Percentiles rank a stretch among this genome's conserved stretches.
Conservation (phyloP, 2,888 invertebrate genomes). For the Lymantria monacha region DNA sequence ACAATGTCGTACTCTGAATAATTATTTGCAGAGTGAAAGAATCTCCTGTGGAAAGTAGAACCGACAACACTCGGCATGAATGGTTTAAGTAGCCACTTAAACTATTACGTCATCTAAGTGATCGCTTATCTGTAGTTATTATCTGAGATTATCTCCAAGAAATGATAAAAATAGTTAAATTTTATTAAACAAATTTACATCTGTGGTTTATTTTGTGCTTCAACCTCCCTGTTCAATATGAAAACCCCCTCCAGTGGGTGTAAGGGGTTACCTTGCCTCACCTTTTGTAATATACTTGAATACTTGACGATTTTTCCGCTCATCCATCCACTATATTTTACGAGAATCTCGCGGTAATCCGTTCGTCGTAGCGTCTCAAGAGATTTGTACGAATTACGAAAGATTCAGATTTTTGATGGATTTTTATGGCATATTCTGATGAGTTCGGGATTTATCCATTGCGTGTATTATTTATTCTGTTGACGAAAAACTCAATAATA, state of each 20-base stretch:
- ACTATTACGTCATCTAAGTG: no score
- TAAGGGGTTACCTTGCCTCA: slow-evolving; percentile 36
- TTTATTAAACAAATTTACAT: slow-evolving; percentile 7
- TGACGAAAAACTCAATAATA: no score
- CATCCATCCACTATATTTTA: slow-evolving; percentile 30
- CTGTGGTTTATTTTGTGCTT: slow-evolving; percentile 21
- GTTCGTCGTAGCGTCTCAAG: slow-evolving; percentile 24
- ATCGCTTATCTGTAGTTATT: background rate
- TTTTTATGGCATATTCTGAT: background rate
- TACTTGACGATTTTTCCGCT: slow-evolving; percentile 38
- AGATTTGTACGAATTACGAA: slow-evolving; percentile 24
- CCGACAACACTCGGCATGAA: no score
- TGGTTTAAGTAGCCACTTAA: no score
- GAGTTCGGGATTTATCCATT: background rate
- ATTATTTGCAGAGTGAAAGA: no score
- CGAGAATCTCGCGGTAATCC: slow-evolving; percentile 39
- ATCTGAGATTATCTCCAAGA: background rate
- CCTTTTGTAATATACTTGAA: slow-evolving; percentile 39
- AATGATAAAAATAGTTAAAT: background rate
- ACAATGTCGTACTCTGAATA: no score
- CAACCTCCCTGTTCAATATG: slow-evolving; percentile 12
- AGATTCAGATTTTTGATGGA: slow-evolving; percentile 15
- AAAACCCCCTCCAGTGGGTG: slow-evolving; percentile 26
- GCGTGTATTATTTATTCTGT: no score
- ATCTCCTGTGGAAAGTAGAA: no score